A percentile compares a stretch with the other conserved stretches of the same genome.
Evolutionary conservation across 2,797 vertebrate species (phyloP).

Genomic region (Dallia pectoralis): DNA sequence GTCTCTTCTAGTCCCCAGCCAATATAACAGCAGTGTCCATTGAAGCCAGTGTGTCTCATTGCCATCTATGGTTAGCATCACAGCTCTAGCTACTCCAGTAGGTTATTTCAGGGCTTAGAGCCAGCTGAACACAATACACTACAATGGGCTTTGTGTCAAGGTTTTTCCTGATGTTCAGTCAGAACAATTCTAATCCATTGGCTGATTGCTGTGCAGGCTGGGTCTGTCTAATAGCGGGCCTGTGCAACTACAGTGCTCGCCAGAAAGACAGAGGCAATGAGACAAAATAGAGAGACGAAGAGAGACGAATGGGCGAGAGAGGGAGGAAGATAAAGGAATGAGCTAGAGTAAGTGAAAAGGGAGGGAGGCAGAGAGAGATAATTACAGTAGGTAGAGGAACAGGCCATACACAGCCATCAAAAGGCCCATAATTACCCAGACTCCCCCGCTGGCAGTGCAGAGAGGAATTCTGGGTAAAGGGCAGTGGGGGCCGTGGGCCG

Average conservation of each 20-base stretch:
- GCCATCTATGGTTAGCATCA: conserved; percentile 40
- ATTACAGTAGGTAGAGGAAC: conserved; percentile 54
- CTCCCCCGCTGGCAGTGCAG: conserved; percentile 33
- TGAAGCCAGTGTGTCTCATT: conserved; percentile 40
- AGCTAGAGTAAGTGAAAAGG: background rate
- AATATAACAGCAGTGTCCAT: conserved; percentile 35
- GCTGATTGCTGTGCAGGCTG: conserved; percentile 56
- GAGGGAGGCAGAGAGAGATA: conserved; percentile 39
- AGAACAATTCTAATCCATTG: conserved; percentile 58
- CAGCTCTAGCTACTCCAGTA: conserved; percentile 28
- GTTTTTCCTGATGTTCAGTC: conserved; percentile 37
- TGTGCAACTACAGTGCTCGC: conserved; percentile 38
- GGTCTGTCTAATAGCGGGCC: conserved; percentile 59
- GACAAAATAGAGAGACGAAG: background rate
- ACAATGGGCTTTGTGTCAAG: conserved; percentile 56
- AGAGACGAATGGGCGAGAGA: background rate
- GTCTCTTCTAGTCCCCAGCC: conserved; percentile 38
- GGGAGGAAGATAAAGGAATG: background rate
- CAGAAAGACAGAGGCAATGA: background rate
- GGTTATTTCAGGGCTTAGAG: conserved; percentile 35
- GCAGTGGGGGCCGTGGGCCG: background rate
- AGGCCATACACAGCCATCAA: conserved; percentile 44
- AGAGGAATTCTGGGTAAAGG: conserved; percentile 25
- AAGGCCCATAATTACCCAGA: conserved; percentile 62
- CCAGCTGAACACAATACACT: conserved; percentile 51